Evolutionary conservation across 2,888 invertebrate genomes (phyloP), one percentile per base, ranked within the genome.

Genomic region (Smittia aterrima): DNA sequence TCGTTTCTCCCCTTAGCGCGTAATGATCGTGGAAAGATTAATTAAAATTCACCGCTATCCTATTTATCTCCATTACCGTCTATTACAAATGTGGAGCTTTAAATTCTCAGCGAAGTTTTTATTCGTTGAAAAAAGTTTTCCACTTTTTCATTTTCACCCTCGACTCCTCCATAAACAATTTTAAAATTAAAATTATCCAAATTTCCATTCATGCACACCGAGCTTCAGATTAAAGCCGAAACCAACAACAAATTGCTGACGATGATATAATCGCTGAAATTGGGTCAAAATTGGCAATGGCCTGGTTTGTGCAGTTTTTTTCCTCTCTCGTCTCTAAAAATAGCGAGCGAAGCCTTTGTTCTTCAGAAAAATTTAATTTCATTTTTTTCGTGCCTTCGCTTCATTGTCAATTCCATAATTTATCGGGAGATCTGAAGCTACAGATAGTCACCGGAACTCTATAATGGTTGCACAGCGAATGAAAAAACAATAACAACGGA

Each of bases 41-140:
- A 70, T 70, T 70, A 70, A 70, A 70, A 70, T 70, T 70, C 54
- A 54, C 54, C 70, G 32, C 70, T 54, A 18, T 54, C 41, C 70
- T 53, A 70, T 70, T 70, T 54, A 70, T 70, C 54, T 70, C 32
- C 54, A 70, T 70, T 70, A 70, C 41, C 13, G 38, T 66, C 66
- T 40, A 38, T 38, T 66, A 66, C 66, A 66, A 66, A 66, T 47
- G 68, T 68, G 68, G 6, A 58, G 58, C 58, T 58, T 64, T 64
- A 27, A 64, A 64, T 13, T 20, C 53, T 58, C 58, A 22, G 3
- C n/a, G 7, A 58, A 58, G 1, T 9, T 18, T 58, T 18, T 18
- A 58, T 58, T 22, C 9, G 58, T 7, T 22, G 58, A 22, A 58
- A 47, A 47, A 47, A n/a, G 9, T 68, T 68, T 68, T 24, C 47